Evolutionary conservation across 2,113 vertebrate genomes (phyloP), one percentile per base, ranked within the genome.

Genomic region (Mugil cephalus): DNA sequence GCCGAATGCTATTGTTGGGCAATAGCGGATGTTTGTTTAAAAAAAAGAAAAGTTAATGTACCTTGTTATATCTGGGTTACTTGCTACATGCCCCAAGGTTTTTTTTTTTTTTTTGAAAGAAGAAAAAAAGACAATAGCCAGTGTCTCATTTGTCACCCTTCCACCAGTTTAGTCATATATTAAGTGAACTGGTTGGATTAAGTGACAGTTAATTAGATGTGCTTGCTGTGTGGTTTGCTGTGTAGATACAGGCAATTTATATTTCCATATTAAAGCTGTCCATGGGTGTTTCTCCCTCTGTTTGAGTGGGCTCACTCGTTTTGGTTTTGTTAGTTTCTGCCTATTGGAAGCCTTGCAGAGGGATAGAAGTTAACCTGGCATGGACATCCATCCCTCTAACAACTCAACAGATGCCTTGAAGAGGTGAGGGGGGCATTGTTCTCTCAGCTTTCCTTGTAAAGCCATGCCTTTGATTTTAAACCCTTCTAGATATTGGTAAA

Each of bases 51-150:
- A 94, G 94, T 95, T 94, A 95, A 95, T 95, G 94, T 97, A 96
- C 94, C 94, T 94, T 90, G 89, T 92, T 89, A 88, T 96, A 95
- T 94, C 90, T 95, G 95, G 96, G 95, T 97, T 96, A 96, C 95
- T 95, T 96, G 93, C 93, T 93, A 93, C 91, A 93, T 69, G 81
- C 82, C 68, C 79, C 61, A n/a, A 72, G 58, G 21, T 56, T 54
- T 55, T 48, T 69, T 53, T 7, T 71, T 52, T 61, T 21, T 58
- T 53, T 58, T 53, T 68, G 40, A 54, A 64, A 15, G 55, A 64
- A 58, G 61, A 46, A 15, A 60, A 64, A 58, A 65, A 46, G 39
- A 47, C 47, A 56, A 60, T 21, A 30, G 50, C 54, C 68, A 39
- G 38, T 42, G n/a, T 69, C 39, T 78, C 46, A 42, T 53, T 65